Percentiles rank a stretch among this genome's conserved stretches.
Conservation (phyloP, 2,797 vertebrate species). For the Ptychadena robeensis region DNA sequence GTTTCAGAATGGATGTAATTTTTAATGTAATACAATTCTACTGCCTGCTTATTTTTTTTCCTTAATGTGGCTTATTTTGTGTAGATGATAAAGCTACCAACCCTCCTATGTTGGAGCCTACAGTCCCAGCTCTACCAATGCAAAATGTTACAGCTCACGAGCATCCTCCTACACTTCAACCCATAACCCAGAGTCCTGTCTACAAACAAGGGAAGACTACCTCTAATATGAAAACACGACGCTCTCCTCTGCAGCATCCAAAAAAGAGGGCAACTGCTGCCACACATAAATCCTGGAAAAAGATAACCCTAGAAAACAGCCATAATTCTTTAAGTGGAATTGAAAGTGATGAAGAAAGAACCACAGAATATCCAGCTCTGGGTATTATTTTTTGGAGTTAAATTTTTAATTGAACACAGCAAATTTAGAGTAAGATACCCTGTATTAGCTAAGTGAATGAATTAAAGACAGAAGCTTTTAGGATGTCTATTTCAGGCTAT, state of each 20-base stretch:
- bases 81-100: constrained; percentile 89
- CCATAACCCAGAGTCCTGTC: constrained; percentile 81
- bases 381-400: constrained; percentile 72
- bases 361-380: constrained; percentile 71
- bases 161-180: constrained; percentile 91
- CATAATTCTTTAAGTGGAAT: constrained; percentile 73
- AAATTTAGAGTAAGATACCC: too few species aligned
- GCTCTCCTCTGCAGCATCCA: constrained; percentile 76
- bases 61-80: constrained; percentile 39
- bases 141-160: constrained; percentile 84
- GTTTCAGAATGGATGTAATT: too few species aligned
- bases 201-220: constrained; percentile 76
- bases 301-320: constrained; percentile 74
- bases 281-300: constrained; percentile 94
- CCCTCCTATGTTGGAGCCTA: constrained; percentile 92
- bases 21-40: too few species aligned
- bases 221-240: constrained; percentile 70
- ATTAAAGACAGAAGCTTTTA: too few species aligned
- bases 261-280: constrained; percentile 89
- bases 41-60: too few species aligned
- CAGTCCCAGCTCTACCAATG: constrained; percentile 85
- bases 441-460: too few species aligned
- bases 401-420: background rate
- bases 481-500: too few species aligned
- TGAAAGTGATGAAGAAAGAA: constrained; percentile 77